phyloP scores from a whole-genome alignment of 2,888 invertebrate genomes.

The Sthenelais limicola region DNA sequence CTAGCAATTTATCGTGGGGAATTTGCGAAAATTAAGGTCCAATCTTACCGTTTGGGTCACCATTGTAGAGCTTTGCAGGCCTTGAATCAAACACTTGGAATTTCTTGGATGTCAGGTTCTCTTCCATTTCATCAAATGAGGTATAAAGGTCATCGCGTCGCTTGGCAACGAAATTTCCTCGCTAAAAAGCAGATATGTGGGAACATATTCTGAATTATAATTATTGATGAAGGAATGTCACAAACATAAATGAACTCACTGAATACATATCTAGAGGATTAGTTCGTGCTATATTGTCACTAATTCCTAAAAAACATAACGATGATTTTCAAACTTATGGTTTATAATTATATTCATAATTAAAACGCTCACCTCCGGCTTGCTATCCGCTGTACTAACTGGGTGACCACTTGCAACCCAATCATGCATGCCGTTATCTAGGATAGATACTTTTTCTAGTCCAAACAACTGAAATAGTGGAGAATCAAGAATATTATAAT shows the following conservation, averaged over 20 bases:
- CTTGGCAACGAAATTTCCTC: constrained; percentile 53
- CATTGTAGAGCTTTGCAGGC: constrained; percentile 44
- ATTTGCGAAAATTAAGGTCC: no score
- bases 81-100: constrained; percentile 55
- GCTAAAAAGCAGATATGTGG: no score
- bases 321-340: no score
- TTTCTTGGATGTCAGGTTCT: constrained; percentile 41
- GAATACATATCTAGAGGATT: no score
- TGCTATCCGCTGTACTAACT: constrained; percentile 38
- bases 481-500: no score
- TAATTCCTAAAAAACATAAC: no score
- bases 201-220: not conserved
- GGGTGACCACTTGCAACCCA: constrained; percentile 54
- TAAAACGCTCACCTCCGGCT: constrained; percentile 6
- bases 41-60: constrained; percentile 22
- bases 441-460: constrained; percentile 57
- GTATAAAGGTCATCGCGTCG: constrained; percentile 39
- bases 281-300: no score
- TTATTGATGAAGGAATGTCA: no score
- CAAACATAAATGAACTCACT: no score
- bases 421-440: constrained; percentile 59
- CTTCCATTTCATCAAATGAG: constrained; percentile 50
- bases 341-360: no score
- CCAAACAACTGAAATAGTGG: constrained; percentile 57
- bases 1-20: no score